Conservation (phyloP, 2,888 invertebrate genomes). For the Eurytoma adleriae region DNA sequence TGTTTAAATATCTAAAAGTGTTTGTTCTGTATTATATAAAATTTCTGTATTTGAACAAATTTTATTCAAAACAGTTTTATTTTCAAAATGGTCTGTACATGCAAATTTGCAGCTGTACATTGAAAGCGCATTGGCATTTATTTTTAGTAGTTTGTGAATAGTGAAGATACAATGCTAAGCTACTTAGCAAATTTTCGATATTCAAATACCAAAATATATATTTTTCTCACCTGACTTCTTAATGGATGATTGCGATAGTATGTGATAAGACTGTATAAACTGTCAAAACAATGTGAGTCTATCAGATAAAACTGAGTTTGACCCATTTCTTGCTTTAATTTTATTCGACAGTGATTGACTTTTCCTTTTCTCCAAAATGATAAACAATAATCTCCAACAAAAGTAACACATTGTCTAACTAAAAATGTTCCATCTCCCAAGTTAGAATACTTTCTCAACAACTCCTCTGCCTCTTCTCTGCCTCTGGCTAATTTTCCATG, state of each 20-base stretch:
- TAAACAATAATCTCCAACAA: slow-evolving; percentile 96
- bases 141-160: slow-evolving; percentile 12
- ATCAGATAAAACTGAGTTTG: slow-evolving; percentile 93
- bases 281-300: slow-evolving; percentile 92
- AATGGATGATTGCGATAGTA: slow-evolving; percentile 92
- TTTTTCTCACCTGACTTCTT: slow-evolving; percentile 83
- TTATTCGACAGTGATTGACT: slow-evolving; percentile 95
- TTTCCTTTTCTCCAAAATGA: slow-evolving; percentile 95
- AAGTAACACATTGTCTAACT: slow-evolving; percentile 95
- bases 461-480: slow-evolving; percentile 82
- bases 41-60: neutral
- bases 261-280: slow-evolving; percentile 92
- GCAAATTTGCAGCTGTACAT: slow-evolving; percentile 38
- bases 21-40: slow-evolving; percentile 31
- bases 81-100: slow-evolving; percentile 24
- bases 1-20: slow-evolving; percentile 47
- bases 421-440: slow-evolving; percentile 95
- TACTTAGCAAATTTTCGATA: slow-evolving; percentile 15
- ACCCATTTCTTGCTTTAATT: slow-evolving; percentile 91
- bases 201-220: neutral
- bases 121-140: slow-evolving; percentile 27
- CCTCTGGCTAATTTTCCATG: slow-evolving; percentile 91
- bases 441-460: slow-evolving; percentile 86
- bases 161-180: slow-evolving; percentile 9
- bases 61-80: slow-evolving; percentile 10